Base-by-base conservation (phyloP, 2,797 vertebrate genomes). In the Fratercula arctica region DNA sequence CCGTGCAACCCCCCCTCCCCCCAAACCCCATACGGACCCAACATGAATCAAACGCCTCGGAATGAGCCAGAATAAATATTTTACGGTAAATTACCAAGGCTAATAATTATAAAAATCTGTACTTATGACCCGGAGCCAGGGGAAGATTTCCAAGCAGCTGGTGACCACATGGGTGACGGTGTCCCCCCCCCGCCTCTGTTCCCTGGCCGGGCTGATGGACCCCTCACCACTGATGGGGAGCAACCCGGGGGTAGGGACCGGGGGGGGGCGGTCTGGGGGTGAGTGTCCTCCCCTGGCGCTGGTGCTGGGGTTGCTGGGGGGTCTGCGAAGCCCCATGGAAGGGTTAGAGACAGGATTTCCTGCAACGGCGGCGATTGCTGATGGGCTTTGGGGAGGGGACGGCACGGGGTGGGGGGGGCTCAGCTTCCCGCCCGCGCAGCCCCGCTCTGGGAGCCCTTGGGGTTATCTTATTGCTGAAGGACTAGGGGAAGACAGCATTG, bases 101-200 rank as follows among this genome's bases (percentile, higher is more conserved):
- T 96, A 97, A 96, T 95, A 97, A 97, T 97, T 96, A 97, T 93
- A 96, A 97, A 96, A 97, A 97, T 87, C 87, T 97, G 96, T 95
- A 85, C 91, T 80, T 89, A 67, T 86, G 94, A 93, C 95, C 89
- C 13, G 2, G 75, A 95, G 96, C 91, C 91, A 95, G 83, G 83
- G 85, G 87, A 95, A 74, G 39, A 64, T 93, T 97, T 95, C 94
- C 92, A 94, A 95, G 94, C 96, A 97, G 96, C 94, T 97, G 97
- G 94, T 83, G 92, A 92, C 95, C 97, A 97, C 96, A 95, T 97
- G 96, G 93, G 91, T 53, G 70, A 85, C 4, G 4, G 46, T 66
- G 11, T 19, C 29, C 6, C 20, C 19, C 29, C 28, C 29, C 50
- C 56, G 7, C 16, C 43, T 53, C 35, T 4, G 41, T 41, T 88